A percentile compares a stretch with the other conserved stretches of the same genome.
phyloP scores from a whole-genome alignment of 2,888 invertebrate genomes.

The Oeneis ivallda region DNA sequence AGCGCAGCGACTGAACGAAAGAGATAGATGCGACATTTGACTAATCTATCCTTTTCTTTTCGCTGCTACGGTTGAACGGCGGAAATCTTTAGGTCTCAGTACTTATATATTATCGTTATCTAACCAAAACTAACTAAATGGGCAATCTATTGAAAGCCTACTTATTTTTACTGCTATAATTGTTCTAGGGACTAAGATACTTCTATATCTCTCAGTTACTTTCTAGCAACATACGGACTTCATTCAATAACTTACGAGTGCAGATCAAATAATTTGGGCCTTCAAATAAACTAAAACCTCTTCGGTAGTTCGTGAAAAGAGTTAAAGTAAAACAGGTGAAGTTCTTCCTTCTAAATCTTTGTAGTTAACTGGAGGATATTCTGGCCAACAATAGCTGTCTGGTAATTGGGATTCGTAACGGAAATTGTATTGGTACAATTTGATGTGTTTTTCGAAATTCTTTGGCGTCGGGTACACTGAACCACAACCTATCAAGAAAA shows the following conservation, averaged over 20 bases:
- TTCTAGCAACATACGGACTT: constrained; percentile 16
- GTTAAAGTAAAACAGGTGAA: constrained; percentile 33
- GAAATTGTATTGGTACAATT: constrained; percentile 55
- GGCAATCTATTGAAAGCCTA: neutral
- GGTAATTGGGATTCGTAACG: constrained; percentile 45
- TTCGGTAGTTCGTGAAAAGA: neutral
- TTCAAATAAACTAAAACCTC: constrained; percentile 18
- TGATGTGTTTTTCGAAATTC: constrained; percentile 76
- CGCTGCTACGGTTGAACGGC: no score
- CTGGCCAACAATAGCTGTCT: constrained; percentile 47
- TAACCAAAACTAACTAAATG: neutral
- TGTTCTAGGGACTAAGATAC: neutral
- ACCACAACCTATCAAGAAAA: constrained; percentile 69
- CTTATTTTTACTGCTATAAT: neutral
- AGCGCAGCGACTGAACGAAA: no score
- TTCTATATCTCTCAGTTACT: neutral
- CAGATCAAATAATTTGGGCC: constrained; percentile 13
- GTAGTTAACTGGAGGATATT: constrained; percentile 37
- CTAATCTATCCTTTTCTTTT: no score
- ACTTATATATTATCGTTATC: neutral
- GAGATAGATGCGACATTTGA: no score
- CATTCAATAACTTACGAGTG: constrained; percentile 1
- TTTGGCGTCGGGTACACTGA: constrained; percentile 83
- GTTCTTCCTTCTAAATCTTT: constrained; percentile 34
- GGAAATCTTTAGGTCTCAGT: no score